These are phyloP conservation scores for Pseudonaja textilis DNA, from an alignment of 2,113 vertebrate species.

Conservation along the genomic window DNA sequence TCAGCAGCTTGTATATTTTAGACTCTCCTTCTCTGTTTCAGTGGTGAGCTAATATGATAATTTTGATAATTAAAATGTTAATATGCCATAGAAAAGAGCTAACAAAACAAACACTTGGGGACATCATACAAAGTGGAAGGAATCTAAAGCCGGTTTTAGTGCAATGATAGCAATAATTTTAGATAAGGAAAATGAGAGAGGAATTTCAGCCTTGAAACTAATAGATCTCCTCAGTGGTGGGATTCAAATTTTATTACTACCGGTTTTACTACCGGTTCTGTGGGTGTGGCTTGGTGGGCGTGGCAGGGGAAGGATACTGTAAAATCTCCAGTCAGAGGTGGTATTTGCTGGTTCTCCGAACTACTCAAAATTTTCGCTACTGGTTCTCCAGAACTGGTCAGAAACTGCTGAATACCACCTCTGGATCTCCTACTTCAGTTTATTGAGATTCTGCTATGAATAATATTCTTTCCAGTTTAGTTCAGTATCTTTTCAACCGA, in stretches of 20 bases:
- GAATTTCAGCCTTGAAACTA: not conserved
- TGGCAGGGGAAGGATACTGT: too few species aligned
- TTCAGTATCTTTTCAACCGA: not conserved
- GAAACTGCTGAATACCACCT: too few species aligned
- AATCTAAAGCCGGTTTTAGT: conserved; percentile 15
- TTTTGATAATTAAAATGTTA: conserved; percentile 56
- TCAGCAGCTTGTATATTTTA: conserved; percentile 21
- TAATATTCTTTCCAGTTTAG: not conserved
- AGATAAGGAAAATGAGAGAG: not conserved
- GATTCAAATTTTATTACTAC: too few species aligned
- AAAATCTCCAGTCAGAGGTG: too few species aligned
- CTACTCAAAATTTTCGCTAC: too few species aligned
- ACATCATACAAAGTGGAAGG: conserved; percentile 28
- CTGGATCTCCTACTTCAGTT: not conserved
- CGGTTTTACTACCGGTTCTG: too few species aligned
- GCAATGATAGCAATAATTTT: not conserved
- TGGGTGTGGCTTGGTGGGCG: too few species aligned
- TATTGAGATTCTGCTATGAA: not conserved
- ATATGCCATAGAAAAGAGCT: conserved; percentile 41
- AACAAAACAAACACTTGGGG: conserved; percentile 48
- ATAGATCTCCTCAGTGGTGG: too few species aligned
- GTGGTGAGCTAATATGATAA: conserved; percentile 36
- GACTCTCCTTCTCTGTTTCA: conserved; percentile 44
- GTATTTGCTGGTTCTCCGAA: too few species aligned
- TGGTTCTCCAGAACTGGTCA: too few species aligned